Conservation (phyloP, 2,888 invertebrate species). For the Aproaerema taeniolella region DNA sequence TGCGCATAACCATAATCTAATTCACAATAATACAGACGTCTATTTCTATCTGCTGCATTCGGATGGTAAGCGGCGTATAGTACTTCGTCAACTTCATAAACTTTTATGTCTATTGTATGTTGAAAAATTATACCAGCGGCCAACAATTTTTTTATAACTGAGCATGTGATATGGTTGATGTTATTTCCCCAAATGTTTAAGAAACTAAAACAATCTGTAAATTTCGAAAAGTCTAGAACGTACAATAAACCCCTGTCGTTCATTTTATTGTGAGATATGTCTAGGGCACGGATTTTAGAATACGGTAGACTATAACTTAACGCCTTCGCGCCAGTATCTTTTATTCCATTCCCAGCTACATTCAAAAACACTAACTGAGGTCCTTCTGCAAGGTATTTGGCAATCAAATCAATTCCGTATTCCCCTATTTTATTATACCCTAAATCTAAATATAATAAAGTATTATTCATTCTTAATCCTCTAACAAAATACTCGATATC, state of each 20-base stretch:
- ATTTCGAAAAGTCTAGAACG: constrained; percentile 75
- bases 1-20: constrained; percentile 56
- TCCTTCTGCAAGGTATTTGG: constrained; percentile 66
- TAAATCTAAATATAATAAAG: constrained; percentile 77
- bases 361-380: constrained; percentile 71
- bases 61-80: constrained; percentile 57
- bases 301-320: constrained; percentile 74
- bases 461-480: constrained; percentile 68
- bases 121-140: constrained; percentile 48
- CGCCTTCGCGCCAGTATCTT: constrained; percentile 75
- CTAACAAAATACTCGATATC: constrained; percentile 75
- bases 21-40: constrained; percentile 75
- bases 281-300: constrained; percentile 76
- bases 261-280: constrained; percentile 76
- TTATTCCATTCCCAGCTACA: constrained; percentile 75
- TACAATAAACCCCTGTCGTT: constrained; percentile 70
- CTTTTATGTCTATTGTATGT: constrained; percentile 50
- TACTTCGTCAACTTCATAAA: constrained; percentile 51
- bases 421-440: constrained; percentile 79
- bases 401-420: constrained; percentile 72
- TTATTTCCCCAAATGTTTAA: constrained; percentile 64
- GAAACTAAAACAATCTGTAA: constrained; percentile 55
- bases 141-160: constrained; percentile 55
- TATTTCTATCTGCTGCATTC: constrained; percentile 64
- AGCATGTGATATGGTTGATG: constrained; percentile 54